Evolutionary conservation across 1,140 invertebrate genomes (phyloP).

Genomic region (Drosophila saltans): DNA sequence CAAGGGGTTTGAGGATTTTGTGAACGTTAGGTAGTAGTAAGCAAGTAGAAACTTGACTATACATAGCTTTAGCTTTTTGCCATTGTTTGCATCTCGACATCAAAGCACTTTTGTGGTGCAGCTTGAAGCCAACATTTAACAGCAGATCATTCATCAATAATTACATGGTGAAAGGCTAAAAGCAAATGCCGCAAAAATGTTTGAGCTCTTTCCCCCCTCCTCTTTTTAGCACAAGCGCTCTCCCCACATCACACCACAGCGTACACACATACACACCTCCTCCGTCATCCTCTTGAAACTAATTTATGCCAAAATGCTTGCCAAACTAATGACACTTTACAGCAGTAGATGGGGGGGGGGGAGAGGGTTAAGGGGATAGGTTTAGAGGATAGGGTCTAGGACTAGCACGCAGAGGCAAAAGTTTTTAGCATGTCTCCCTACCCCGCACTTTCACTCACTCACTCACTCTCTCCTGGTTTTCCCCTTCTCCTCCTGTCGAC

Average conservation of each 20-base stretch:
- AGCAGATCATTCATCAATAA: slow-evolving; percentile 78
- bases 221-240: not conserved
- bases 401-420: slow-evolving; percentile 58
- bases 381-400: not conserved
- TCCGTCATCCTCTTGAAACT: slow-evolving; percentile 50
- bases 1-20: not conserved
- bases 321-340: slow-evolving; percentile 81
- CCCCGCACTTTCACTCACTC: not conserved
- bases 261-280: not conserved
- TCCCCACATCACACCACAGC: not conserved
- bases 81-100: slow-evolving; percentile 56
- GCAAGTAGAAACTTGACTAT: slow-evolving; percentile 32
- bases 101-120: slow-evolving; percentile 46
- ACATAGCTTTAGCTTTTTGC: slow-evolving; percentile 19
- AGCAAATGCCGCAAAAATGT: slow-evolving; percentile 71
- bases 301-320: slow-evolving; percentile 75
- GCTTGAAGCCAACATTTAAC: slow-evolving; percentile 51
- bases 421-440: slow-evolving; percentile 64
- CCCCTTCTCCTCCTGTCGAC: slow-evolving; percentile 13
- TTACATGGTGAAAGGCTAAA: slow-evolving; percentile 72
- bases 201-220: slow-evolving; percentile 1
- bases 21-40: not conserved
- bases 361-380: too few relatives aligned
- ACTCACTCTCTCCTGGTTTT: not conserved
- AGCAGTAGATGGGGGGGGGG: slow-evolving; percentile 26